These are phyloP conservation scores for Plecturocebus donacophilus DNA, from an alignment of 2,113 vertebrate species.

Conservation along the genomic window DNA sequence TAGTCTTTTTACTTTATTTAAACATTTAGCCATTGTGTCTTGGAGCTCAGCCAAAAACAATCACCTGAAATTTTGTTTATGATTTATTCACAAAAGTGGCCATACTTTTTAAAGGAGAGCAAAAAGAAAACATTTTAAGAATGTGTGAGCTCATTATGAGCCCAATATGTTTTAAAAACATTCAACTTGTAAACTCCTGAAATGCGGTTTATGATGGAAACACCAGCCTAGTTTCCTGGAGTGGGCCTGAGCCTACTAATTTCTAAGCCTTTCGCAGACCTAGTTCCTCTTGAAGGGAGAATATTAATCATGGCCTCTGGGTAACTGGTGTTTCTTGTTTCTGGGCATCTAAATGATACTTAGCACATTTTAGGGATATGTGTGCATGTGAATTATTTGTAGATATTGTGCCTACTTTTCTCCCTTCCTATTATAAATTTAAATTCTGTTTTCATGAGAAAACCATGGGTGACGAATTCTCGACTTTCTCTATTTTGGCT, in stretches of 20 bases:
- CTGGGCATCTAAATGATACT: constrained; percentile 29
- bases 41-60: constrained; percentile 77
- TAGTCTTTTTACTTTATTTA: constrained; percentile 69
- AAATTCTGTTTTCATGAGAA: background rate
- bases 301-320: constrained; percentile 41
- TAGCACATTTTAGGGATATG: constrained; percentile 25
- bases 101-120: constrained; percentile 65
- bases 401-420: background rate
- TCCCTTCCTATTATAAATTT: background rate
- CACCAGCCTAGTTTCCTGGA: constrained; percentile 63
- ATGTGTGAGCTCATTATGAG: constrained; percentile 79
- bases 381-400: constrained; percentile 34
- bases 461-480: background rate
- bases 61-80: constrained; percentile 83
- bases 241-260: constrained; percentile 30
- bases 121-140: constrained; percentile 71
- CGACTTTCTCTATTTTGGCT: constrained; percentile 38
- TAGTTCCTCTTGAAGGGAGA: constrained; percentile 47
- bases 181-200: constrained; percentile 79
- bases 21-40: constrained; percentile 72
- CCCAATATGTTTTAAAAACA: constrained; percentile 79
- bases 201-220: constrained; percentile 81
- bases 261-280: constrained; percentile 56
- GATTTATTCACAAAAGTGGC: constrained; percentile 77
- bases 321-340: constrained; percentile 46